Percentiles rank a stretch among this genome's conserved stretches.
phyloP scores from a whole-genome alignment of 1,140 invertebrate genomes.

The Brachionus asplanchnoidis region DNA sequence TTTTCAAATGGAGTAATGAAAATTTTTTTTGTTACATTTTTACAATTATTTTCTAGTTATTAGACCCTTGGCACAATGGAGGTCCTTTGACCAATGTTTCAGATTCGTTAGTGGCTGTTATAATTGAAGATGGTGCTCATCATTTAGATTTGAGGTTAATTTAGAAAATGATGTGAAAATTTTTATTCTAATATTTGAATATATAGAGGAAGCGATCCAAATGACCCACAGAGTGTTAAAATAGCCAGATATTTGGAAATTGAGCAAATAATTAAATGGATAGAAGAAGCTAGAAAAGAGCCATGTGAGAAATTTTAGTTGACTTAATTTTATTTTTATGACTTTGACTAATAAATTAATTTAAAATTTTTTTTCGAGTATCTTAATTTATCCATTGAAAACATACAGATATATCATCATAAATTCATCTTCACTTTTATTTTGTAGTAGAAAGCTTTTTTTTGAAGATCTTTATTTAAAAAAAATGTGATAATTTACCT shows the following conservation, averaged over 20 bases:
- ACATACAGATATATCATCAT: neutral
- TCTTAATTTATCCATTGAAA: neutral
- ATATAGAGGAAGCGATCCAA: slow-evolving; percentile 28
- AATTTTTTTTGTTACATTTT: neutral
- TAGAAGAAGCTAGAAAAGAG: slow-evolving; percentile 24
- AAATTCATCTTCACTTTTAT: neutral
- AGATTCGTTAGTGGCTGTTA: slow-evolving; percentile 20
- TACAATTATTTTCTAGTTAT: slow-evolving; percentile 5
- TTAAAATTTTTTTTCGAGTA: neutral
- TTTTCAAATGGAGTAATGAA: slow-evolving; percentile 40
- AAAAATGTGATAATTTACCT: neutral
- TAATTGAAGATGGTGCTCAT: slow-evolving; percentile 80
- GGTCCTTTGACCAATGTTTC: slow-evolving; percentile 64
- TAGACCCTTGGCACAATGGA: slow-evolving; percentile 88
- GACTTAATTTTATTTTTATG: neutral
- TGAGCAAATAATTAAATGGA: slow-evolving; percentile 29
- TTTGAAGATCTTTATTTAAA: neutral
- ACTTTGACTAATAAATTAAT: neutral
- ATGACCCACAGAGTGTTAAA: slow-evolving; percentile 23
- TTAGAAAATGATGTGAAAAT: too few relatives aligned
- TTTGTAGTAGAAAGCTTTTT: neutral
- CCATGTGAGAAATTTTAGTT: slow-evolving; percentile 12
- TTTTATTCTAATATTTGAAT: neutral
- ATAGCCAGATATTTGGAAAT: slow-evolving; percentile 26
- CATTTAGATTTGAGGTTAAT: slow-evolving; percentile 59